phyloP scores from a whole-genome alignment of 2,113 vertebrate genomes.

The Sinocyclocheilus grahami region DNA sequence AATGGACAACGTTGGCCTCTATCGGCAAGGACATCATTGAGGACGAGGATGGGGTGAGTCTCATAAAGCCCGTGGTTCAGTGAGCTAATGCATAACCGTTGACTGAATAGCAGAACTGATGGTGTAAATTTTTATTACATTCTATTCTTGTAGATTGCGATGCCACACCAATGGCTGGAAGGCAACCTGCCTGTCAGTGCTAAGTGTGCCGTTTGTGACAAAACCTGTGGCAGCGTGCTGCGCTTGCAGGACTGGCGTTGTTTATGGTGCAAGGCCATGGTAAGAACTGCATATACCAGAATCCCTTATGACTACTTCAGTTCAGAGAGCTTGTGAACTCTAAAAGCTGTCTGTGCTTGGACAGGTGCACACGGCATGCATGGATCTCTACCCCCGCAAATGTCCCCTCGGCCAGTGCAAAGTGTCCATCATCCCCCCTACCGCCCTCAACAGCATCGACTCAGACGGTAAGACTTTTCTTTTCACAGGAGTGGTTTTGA shows the following conservation, averaged over 20 bases:
- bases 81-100: conserved; percentile 15
- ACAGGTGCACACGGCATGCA: conserved; percentile 96
- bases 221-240: conserved; percentile 95
- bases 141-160: conserved; percentile 82
- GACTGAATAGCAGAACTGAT: neutral
- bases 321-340: neutral
- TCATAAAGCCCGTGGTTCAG: neutral
- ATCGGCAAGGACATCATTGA: conserved; percentile 97
- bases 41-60: conserved; percentile 92
- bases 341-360: conserved; percentile 57
- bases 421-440: conserved; percentile 97
- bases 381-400: conserved; percentile 90
- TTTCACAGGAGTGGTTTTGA: neutral
- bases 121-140: neutral
- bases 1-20: conserved; percentile 96
- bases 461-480: conserved; percentile 86
- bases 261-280: conserved; percentile 99
- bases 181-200: conserved; percentile 97
- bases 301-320: neutral
- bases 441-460: conserved; percentile 98
- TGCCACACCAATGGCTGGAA: conserved; percentile 99
- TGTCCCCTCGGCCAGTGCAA: conserved; percentile 98
- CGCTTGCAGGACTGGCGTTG: conserved; percentile 97
- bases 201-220: conserved; percentile 96
- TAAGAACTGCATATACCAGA: conserved; percentile 64